phyloP scores from a whole-genome alignment of 2,797 vertebrate species.

The Macropus fuliginosus region DNA sequence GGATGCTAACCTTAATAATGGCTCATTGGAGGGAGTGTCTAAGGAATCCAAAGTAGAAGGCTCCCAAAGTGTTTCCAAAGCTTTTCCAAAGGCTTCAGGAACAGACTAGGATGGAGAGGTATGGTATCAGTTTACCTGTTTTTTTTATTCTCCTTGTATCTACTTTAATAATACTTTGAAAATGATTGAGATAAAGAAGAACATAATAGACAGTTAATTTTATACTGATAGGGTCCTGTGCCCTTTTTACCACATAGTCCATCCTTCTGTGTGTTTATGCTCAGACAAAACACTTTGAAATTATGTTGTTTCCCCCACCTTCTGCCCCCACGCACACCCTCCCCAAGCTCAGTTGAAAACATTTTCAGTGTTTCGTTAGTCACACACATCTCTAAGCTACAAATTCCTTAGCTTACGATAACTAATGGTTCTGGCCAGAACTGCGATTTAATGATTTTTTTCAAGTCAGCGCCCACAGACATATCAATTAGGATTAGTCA shows the following conservation, averaged over 20 bases:
- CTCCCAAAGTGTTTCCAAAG: background rate
- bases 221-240: conserved; percentile 12
- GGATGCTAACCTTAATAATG: conserved; percentile 33
- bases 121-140: conserved; percentile 51
- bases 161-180: conserved; percentile 59
- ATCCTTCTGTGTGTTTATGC: conserved; percentile 31
- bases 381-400: conserved; percentile 17
- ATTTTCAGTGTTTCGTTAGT: conserved; percentile 7
- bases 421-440: conserved; percentile 25
- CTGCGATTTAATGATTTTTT: conserved; percentile 16
- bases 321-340: background rate
- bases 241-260: background rate
- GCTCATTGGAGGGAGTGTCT: conserved; percentile 2
- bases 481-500: background rate
- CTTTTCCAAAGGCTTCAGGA: background rate
- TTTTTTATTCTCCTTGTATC: conserved; percentile 48
- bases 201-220: conserved; percentile 62
- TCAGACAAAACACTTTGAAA: conserved; percentile 69
- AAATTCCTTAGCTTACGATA: conserved; percentile 50
- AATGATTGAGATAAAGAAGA: conserved; percentile 66
- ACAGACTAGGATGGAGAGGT: background rate
- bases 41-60: conserved; percentile 8
- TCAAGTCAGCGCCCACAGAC: background rate
- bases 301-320: conserved; percentile 22
- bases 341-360: conserved; percentile 43